Evolutionary conservation across 1,140 invertebrate species (phyloP), one percentile per base, ranked within the genome.

Genomic region (Zelostemma sp.): DNA sequence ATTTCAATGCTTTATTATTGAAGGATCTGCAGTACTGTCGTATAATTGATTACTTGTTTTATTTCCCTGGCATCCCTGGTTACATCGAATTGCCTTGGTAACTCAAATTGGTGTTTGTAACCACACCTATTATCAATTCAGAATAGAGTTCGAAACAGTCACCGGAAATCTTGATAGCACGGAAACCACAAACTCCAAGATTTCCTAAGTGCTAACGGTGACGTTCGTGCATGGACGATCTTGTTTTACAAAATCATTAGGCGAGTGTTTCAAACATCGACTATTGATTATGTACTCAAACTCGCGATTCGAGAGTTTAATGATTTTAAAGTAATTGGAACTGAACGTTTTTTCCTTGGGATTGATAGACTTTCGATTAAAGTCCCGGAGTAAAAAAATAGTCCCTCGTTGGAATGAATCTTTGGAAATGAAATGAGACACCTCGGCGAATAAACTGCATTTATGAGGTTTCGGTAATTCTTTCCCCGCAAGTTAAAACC

Each of bases 181-280:
- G 61, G 68, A 70, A 70, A 43, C 68, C 68, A 40, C 68, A 70
- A 70, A 46, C n/a, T 56, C 57, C 50, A 57, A 61, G 61, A 70
- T 65, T 61, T 65, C 61, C 56, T 59, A 58, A 70, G 68, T 69
- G 51, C 67, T 60, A n/a, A 56, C 48, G 61, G 50, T 61, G 57
- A 69, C 61, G 15, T 1, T 41, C 63, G 14, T 63, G 49, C 59
- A 69, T 64, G 61, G 61, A 54, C 57, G 18, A 46, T 53, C 57
- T 28, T 70, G 68, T 70, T 70, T 70, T 45, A 70, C 68, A 57
- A 70, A 70, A 70, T 65, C 65, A 70, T 70, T 65, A 65, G 61
- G 60, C 17, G 53, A 57, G 57, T 19, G 61, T 65, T 65, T 53
- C 47, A 65, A 65, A 61, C 64, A 65, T 58, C 35, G 35, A 19